phyloP scores from a whole-genome alignment of 2,888 invertebrate species.

The Drosophila leonis region DNA sequence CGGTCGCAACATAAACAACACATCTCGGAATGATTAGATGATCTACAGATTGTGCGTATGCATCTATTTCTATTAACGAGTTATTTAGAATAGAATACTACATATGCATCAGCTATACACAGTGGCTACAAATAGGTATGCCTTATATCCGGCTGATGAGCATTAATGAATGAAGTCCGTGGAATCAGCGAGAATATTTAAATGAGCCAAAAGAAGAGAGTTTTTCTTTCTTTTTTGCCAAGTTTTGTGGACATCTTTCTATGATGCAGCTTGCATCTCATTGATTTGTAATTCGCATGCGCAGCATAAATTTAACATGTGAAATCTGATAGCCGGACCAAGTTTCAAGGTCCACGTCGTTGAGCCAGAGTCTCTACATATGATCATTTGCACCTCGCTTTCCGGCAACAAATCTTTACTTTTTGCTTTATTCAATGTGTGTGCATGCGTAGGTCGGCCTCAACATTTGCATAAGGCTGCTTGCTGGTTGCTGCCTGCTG shows the following conservation, averaged over 20 bases:
- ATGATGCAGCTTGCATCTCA: slow-evolving; percentile 70
- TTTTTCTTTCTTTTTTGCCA: slow-evolving; percentile 4
- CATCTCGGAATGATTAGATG: slow-evolving; percentile 49
- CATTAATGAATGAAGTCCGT: slow-evolving; percentile 18
- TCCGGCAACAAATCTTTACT: slow-evolving; percentile 74
- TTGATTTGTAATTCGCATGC: slow-evolving; percentile 81
- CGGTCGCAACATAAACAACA: slow-evolving; percentile 43
- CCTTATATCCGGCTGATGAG: slow-evolving; percentile 6
- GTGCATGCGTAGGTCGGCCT: slow-evolving; percentile 71
- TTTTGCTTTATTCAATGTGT: slow-evolving; percentile 69
- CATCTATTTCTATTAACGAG: slow-evolving; percentile 55
- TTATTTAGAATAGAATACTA: slow-evolving; percentile 59
- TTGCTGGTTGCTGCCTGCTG: slow-evolving; percentile 30
- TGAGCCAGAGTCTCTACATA: background rate
- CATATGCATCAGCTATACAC: slow-evolving; percentile 2
- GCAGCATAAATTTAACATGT: slow-evolving; percentile 79
- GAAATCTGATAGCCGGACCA: slow-evolving; percentile 72
- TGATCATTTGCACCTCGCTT: slow-evolving; percentile 77
- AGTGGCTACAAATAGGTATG: slow-evolving; percentile 3
- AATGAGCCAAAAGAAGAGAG: slow-evolving; percentile 50
- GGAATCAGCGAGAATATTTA: slow-evolving; percentile 48
- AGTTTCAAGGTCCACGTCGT: slow-evolving; percentile 28
- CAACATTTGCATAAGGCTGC: slow-evolving; percentile 69
- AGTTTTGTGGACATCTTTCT: slow-evolving; percentile 57
- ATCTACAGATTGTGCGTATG: slow-evolving; percentile 36